These are phyloP conservation scores for Scomber colias DNA, from an alignment of 2,113 vertebrate species.

Conservation along the genomic window DNA sequence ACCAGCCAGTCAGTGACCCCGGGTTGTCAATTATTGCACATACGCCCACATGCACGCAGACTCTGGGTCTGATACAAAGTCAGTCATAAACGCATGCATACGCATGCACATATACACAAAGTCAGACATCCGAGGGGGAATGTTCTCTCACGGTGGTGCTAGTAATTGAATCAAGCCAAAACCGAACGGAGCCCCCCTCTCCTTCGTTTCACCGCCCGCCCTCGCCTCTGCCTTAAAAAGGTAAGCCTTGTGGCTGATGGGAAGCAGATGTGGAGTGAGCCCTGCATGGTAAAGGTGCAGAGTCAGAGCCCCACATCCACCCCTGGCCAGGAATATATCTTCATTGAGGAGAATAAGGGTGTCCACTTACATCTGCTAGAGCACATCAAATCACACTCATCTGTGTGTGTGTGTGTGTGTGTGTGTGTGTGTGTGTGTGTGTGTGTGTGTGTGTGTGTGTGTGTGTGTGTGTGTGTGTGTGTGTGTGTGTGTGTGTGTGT, in stretches of 20 bases:
- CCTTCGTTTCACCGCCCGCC: conserved; percentile 63
- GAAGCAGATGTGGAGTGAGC: conserved; percentile 86
- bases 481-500: conserved; percentile 50
- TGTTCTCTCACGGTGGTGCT: conserved; percentile 85
- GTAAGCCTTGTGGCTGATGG: conserved; percentile 86
- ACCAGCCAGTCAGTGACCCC: conserved; percentile 42
- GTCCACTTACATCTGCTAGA: conserved; percentile 80
- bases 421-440: conserved; percentile 33
- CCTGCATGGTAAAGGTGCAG: conserved; percentile 84
- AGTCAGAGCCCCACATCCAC: conserved; percentile 81
- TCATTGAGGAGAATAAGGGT: conserved; percentile 81
- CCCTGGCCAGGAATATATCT: conserved; percentile 86
- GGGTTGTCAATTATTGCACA: conserved; percentile 22
- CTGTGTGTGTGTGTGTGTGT: conserved; percentile 56
- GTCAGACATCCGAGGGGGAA: conserved; percentile 83
- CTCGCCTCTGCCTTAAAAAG: conserved; percentile 79
- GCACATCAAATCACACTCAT: conserved; percentile 83
- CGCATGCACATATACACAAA: conserved; percentile 46
- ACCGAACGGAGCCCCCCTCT: conserved; percentile 72
- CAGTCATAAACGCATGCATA: conserved; percentile 62
- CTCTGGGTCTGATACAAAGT: conserved; percentile 13
- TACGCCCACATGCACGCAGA: neutral
- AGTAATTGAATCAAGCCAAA: conserved; percentile 93
- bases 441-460: conserved; percentile 46
- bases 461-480: conserved; percentile 52